Base-by-base conservation (phyloP, 1,140 invertebrate species). In the Hesperophylax magnus region DNA sequence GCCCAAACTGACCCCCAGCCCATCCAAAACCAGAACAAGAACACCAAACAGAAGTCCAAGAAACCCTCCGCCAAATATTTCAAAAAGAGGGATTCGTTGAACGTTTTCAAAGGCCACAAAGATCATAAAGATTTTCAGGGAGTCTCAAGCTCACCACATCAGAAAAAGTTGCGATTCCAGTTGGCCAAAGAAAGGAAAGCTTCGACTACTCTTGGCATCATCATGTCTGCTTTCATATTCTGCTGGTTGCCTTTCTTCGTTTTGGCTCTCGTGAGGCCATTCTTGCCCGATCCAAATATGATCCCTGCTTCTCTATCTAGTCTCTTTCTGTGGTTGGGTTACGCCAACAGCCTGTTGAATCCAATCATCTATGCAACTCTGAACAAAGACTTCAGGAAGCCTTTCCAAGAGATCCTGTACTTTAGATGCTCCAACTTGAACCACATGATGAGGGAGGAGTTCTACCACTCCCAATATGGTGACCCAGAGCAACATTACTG, bases 221-320 rank as follows among this genome's bases (percentile, higher is more conserved):
- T 99, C 71, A 97, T 98, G 96, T 98, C 96, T 79, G 97, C 98
- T 1, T 99, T 99, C 86, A 96, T 95, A 17, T 91, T 98, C 76
- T 99, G 98, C 87, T 99, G 98, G 98, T 89, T 99, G 47, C 98
- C 98, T 2, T 99, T 98, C 88, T 99, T 99, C 88, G 95, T 98
- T 8, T 91, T 98, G 47, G 97, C 97, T 1, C 88, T 98, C 11
- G 93, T 98, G 39, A 92, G 94, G 85, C 96, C 94, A n/a, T 98
- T 98, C 86, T 89, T 96, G 4, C 81, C 84, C 5, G 91, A 92
- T 78, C 93, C 90, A 63, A 89, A 92, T 58, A 89, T 91, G 76
- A 94, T 95, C 79, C 94, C 92, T 90, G 96, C 93, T 92, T 87
- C 96, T 91, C 86, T 98, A 92, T 92, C 93, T 85, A 88, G 91